phyloP scores from a whole-genome alignment of 2,113 vertebrate genomes.

The Eulemur rufifrons region DNA sequence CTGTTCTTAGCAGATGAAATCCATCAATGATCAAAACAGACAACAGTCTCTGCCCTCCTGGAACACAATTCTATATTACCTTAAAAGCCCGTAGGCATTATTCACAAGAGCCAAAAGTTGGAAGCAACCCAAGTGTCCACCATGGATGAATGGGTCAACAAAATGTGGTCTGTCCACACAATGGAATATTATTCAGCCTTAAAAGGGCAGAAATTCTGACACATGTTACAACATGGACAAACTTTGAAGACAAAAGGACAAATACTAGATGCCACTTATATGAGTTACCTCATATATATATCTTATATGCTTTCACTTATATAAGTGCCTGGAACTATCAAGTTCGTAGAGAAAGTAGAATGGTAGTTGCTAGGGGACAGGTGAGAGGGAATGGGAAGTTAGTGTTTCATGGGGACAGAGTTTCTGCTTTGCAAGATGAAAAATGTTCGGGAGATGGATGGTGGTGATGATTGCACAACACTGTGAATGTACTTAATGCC shows the following conservation, averaged over 20 bases:
- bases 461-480: neutral
- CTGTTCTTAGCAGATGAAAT: neutral
- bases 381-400: neutral
- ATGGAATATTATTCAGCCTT: neutral
- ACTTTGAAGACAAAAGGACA: neutral
- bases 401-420: too few relatives aligned
- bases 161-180: neutral
- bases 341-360: neutral
- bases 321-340: neutral
- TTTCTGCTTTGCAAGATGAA: neutral
- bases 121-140: neutral
- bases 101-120: neutral
- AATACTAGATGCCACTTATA: neutral
- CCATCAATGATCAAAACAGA: neutral
- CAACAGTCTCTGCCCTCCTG: too few relatives aligned
- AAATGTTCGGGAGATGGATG: neutral
- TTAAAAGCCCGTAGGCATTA: neutral
- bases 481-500: too few relatives aligned
- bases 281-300: neutral
- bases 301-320: neutral
- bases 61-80: neutral
- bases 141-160: neutral
- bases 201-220: neutral
- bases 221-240: rapidly evolving
- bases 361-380: rapidly evolving